These are phyloP conservation scores for Coregonus suidteri DNA, from an alignment of 2,797 vertebrate genomes.

Conservation along the genomic window DNA sequence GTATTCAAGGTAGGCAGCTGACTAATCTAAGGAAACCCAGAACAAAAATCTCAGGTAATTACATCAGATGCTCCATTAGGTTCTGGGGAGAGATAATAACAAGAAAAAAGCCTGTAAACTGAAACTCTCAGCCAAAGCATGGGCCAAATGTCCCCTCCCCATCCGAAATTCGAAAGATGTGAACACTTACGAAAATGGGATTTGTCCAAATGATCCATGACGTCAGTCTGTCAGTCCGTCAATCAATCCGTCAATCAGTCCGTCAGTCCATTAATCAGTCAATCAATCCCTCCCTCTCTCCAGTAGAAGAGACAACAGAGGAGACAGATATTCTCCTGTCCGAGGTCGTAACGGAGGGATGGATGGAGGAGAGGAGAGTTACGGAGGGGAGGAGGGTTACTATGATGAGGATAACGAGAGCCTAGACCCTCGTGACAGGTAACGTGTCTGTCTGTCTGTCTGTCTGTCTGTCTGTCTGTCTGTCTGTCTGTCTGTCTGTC, in stretches of 20 bases:
- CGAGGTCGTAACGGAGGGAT: constrained; percentile 46
- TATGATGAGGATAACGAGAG: constrained; percentile 74
- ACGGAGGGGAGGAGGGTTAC: constrained; percentile 57
- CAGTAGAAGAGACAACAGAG: constrained; percentile 58
- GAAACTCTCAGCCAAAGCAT: neutral
- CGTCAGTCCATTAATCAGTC: too few species aligned
- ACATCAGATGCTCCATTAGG: neutral
- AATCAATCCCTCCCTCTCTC: constrained; percentile 1
- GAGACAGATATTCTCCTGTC: constrained; percentile 50
- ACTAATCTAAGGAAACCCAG: neutral
- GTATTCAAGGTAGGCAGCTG: constrained; percentile 38
- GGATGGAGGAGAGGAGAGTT: constrained; percentile 52
- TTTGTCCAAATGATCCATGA: too few species aligned
- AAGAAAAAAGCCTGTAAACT: neutral
- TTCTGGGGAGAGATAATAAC: neutral
- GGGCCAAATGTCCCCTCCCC: neutral
- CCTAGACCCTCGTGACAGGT: constrained; percentile 64
- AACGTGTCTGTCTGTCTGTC: neutral
- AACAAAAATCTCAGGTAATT: neutral
- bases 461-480: neutral
- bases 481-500: too few species aligned
- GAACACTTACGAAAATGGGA: too few species aligned
- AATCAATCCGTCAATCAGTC: too few species aligned
- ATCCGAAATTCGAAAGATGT: neutral
- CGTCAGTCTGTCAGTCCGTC: too few species aligned